phyloP scores from a whole-genome alignment of 2,113 vertebrate genomes.

The Hippocampus comes region DNA sequence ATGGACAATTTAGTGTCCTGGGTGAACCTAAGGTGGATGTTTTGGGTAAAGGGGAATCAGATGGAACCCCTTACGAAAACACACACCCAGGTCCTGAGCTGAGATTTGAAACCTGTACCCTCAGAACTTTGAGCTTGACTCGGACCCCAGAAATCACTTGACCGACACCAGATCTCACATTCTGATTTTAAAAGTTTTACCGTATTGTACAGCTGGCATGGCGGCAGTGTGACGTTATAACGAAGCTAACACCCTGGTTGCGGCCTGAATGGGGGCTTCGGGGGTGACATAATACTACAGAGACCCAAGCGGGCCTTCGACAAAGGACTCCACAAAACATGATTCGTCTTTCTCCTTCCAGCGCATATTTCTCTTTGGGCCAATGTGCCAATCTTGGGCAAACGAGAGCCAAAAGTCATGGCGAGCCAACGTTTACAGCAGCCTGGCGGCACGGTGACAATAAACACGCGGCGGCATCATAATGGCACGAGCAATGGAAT shows the following conservation, averaged over 20 bases:
- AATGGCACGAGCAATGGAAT: constrained; percentile 62
- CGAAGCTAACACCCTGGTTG: constrained; percentile 58
- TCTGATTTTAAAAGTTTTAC: background rate
- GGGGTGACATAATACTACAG: constrained; percentile 63
- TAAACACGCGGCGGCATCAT: constrained; percentile 37
- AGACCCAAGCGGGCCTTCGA: background rate
- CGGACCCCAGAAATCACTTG: background rate
- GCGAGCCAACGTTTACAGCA: constrained; percentile 21
- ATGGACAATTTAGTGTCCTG: too few relatives aligned
- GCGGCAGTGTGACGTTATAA: constrained; percentile 42
- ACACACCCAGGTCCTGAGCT: too few relatives aligned
- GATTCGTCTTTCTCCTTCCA: background rate
- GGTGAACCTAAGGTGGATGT: too few relatives aligned
- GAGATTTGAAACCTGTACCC: too few relatives aligned
- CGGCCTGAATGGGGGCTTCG: constrained; percentile 42
- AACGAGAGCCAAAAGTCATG: background rate
- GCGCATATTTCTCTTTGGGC: constrained; percentile 3
- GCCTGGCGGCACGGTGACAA: constrained; percentile 24
- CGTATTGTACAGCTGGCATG: constrained; percentile 43
- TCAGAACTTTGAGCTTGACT: too few relatives aligned
- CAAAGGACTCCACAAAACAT: background rate
- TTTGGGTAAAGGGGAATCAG: too few relatives aligned
- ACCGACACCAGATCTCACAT: constrained; percentile 5
- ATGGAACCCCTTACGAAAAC: too few relatives aligned
- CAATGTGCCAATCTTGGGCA: constrained; percentile 5